A percentile compares a stretch with the other conserved stretches of the same genome.
These are phyloP conservation scores for Myotis yumanensis DNA, from an alignment of 2,113 vertebrate species.

Conservation along the genomic window DNA sequence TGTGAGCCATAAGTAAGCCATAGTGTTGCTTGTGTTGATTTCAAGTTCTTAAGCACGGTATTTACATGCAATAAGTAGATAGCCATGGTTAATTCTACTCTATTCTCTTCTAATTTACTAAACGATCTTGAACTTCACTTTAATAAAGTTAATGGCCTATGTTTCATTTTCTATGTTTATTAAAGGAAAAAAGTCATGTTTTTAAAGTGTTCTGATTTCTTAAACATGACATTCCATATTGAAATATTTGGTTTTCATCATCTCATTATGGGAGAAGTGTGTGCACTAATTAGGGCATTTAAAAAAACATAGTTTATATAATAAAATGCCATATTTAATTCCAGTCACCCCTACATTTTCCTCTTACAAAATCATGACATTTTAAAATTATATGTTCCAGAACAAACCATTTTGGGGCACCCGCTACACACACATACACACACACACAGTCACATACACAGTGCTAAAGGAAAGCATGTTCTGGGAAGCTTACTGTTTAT, in stretches of 20 bases:
- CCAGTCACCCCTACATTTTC: not conserved
- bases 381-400: not conserved
- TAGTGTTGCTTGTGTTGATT: not conserved
- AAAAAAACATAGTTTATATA: not conserved
- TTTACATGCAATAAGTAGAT: not conserved
- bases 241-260: slow-evolving; percentile 23
- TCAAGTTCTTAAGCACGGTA: not conserved
- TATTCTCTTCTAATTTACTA: not conserved
- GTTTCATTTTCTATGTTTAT: slow-evolving; percentile 25
- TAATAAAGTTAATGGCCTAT: not conserved
- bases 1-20: not conserved
- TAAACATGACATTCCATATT: not conserved
- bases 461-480: not conserved
- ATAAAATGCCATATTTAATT: slow-evolving; percentile 38
- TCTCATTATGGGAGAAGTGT: not conserved
- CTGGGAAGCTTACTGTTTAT: not conserved
- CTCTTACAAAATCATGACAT: not conserved
- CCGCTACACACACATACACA: not conserved
- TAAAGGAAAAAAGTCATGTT: not conserved
- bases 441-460: no score
- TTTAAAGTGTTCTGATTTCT: not conserved
- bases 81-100: not conserved
- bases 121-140: not conserved
- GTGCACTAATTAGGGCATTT: not conserved
- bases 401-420: not conserved